Evolutionary conservation across 1,140 invertebrate species (phyloP).

Genomic region (Leptinotarsa undecemlineata): DNA sequence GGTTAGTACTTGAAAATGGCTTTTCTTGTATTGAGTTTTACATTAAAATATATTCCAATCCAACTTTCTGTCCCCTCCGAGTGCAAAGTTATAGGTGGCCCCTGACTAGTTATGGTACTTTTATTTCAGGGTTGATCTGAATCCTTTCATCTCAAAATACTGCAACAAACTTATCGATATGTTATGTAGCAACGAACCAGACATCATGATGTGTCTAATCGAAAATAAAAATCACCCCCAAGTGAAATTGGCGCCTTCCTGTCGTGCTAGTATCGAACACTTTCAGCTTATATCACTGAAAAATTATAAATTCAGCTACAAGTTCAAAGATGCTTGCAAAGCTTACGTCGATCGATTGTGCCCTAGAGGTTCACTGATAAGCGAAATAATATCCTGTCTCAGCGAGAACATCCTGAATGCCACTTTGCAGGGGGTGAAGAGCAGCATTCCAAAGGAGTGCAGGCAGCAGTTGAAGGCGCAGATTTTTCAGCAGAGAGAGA

Average conservation of each 20-base stretch:
- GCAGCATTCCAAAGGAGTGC: slow-evolving; percentile 82
- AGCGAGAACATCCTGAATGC: slow-evolving; percentile 89
- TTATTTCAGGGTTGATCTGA: slow-evolving; percentile 69
- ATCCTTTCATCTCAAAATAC: slow-evolving; percentile 79
- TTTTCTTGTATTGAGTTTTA: too few relatives aligned
- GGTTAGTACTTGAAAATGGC: slow-evolving; percentile 46
- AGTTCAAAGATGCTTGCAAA: slow-evolving; percentile 91
- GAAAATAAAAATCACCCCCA: slow-evolving; percentile 89
- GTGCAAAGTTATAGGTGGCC: too few relatives aligned
- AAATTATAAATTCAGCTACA: slow-evolving; percentile 90
- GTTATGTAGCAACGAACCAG: slow-evolving; percentile 81
- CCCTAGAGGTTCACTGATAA: slow-evolving; percentile 75
- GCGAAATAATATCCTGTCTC: slow-evolving; percentile 87
- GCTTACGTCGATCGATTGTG: slow-evolving; percentile 82
- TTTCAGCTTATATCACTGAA: slow-evolving; percentile 90
- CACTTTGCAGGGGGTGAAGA: slow-evolving; percentile 76
- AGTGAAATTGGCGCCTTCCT: slow-evolving; percentile 77
- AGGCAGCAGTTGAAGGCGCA: slow-evolving; percentile 86
- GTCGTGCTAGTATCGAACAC: slow-evolving; percentile 92
- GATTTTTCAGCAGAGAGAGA: slow-evolving; percentile 86
- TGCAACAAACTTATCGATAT: slow-evolving; percentile 83
- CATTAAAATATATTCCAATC: too few relatives aligned
- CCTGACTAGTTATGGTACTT: neutral
- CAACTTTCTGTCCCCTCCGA: too few relatives aligned
- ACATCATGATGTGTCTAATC: slow-evolving; percentile 94